These are phyloP conservation scores for Acanthurus lineatus DNA, from an alignment of 2,797 vertebrate species.

Conservation along the genomic window DNA sequence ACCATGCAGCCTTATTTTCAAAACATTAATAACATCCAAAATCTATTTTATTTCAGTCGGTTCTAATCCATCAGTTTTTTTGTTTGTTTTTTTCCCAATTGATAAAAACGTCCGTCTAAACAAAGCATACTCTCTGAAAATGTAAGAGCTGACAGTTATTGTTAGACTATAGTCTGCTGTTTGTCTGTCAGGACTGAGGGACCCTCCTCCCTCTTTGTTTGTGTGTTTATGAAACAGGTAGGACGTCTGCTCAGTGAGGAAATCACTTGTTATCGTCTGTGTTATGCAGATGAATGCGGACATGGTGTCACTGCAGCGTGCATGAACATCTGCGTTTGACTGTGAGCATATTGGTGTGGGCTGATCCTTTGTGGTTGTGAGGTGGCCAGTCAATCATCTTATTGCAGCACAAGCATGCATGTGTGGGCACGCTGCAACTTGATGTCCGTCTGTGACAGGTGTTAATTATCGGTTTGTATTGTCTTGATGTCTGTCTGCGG, in stretches of 20 bases:
- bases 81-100: background rate
- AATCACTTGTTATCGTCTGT: constrained; percentile 50
- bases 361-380: constrained; percentile 47
- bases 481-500: constrained; percentile 14
- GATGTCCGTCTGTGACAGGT: constrained; percentile 68
- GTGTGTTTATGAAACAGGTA: constrained; percentile 41
- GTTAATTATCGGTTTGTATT: constrained; percentile 63
- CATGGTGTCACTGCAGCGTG: constrained; percentile 27
- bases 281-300: constrained; percentile 72
- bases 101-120: constrained; percentile 15
- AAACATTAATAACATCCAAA: background rate
- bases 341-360: constrained; percentile 53
- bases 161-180: constrained; percentile 20
- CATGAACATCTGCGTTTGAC: constrained; percentile 53
- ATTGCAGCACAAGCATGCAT: background rate
- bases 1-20: background rate
- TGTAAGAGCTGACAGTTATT: constrained; percentile 32
- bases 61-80: constrained; percentile 1
- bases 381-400: constrained; percentile 51
- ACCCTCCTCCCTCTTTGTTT: constrained; percentile 45
- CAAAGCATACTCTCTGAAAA: constrained; percentile 8
- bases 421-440: constrained; percentile 38
- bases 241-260: constrained; percentile 40
- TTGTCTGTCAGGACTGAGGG: constrained; percentile 35
- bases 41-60: background rate